Evolutionary conservation across 1,140 invertebrate genomes (phyloP), one percentile per base, ranked within the genome.

Genomic region (Papilio aristodemus): DNA sequence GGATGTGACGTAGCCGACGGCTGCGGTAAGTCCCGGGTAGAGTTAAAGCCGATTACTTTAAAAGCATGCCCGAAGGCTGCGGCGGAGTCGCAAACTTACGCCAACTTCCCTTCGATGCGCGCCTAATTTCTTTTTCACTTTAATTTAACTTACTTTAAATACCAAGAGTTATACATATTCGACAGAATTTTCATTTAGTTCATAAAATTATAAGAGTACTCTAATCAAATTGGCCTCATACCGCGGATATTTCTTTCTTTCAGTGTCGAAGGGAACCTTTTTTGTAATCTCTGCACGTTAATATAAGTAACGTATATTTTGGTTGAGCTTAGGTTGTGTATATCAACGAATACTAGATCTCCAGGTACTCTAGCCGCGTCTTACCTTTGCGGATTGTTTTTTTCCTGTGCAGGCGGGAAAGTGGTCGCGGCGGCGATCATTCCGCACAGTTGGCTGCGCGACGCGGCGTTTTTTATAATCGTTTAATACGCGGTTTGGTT

Each of bases 401-500:
- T 68, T 70, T 70, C 43, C 19, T 14, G 46, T 43, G 32, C 50
- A 6, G 38, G 62, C 57, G 72, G 50, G 74, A 79, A 76, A 72
- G 72, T 72, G 67, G 72, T 69, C 72, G 75, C 79, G 27, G 75
- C 79, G 27, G 27, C 27, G 76, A 74, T 81, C 72, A 80, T 81
- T 81, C 75, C 74, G 76, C 67, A 69, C 75, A 72, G 76, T 77
- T 76, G 75, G 69, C 57, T 77, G 70, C 72, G 72, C 70, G 71
- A 10, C 37, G 43, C n/a, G 25, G 50, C 57, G 43, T 71, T 72
- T 83, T 79, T 83, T 81, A 75, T 78, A 68, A 72, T 69, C 71
- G 57, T 58, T 68, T 84, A 80, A 80, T 75, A 74, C 76, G 73
- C 73, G 77, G 80, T 83, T 77, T 76, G 67, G 69, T 72, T 77